Conservation (phyloP, 1,140 invertebrate genomes). For the Helicoverpa zea region DNA sequence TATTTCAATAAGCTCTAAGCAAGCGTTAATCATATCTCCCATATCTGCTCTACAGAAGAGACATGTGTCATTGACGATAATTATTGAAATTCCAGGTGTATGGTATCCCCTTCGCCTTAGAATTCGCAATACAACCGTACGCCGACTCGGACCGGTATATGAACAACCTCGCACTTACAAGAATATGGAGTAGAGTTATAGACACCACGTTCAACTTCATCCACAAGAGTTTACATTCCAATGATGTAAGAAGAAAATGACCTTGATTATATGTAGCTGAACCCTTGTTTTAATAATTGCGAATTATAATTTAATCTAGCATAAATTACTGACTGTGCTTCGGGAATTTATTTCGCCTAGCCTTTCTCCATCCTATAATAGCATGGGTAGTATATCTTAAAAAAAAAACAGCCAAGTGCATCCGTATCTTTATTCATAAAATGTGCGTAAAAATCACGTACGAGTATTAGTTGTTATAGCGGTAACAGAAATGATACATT, state of each 20-base stretch:
- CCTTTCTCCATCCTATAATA: no score
- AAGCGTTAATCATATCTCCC: no score
- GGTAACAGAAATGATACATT: no score
- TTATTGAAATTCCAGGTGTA: slow-evolving; percentile 65
- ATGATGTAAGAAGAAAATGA: slow-evolving; percentile 43
- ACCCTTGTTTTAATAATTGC: background rate
- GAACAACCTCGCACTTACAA: slow-evolving; percentile 48
- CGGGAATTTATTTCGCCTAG: no score
- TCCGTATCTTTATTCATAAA: no score
- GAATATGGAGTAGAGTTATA: slow-evolving; percentile 68
- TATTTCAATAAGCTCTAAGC: no score
- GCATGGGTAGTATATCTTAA: no score
- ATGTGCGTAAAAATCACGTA: no score
- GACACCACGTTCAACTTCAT: slow-evolving; percentile 66
- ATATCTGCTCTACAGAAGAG: background rate
- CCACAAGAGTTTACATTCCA: slow-evolving; percentile 55
- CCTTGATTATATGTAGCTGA: background rate
- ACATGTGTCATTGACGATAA: background rate
- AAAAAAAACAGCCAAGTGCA: no score
- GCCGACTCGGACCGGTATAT: background rate
- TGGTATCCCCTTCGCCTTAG: slow-evolving; percentile 73
- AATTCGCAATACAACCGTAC: slow-evolving; percentile 75
- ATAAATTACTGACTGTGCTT: no score
- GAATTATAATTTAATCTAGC: background rate
- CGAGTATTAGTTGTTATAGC: no score